Conservation (phyloP, 2,113 vertebrate species). For the Pomatorhinus ruficollis region DNA sequence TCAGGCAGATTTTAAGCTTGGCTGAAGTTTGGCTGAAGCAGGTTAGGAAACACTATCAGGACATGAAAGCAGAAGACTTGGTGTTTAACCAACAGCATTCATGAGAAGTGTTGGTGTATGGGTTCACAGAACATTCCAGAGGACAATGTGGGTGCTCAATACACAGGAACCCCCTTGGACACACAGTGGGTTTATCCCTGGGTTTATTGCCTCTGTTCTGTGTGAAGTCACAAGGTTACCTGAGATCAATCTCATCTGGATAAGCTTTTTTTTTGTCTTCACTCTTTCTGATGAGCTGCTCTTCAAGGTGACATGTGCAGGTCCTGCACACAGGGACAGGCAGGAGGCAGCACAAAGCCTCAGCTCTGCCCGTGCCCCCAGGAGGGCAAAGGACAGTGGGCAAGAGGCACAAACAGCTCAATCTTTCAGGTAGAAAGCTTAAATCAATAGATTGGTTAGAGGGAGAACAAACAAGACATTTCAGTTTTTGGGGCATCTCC, state of each 20-base stretch:
- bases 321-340: neutral
- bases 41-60: neutral
- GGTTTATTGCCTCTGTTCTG: neutral
- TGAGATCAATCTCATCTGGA: neutral
- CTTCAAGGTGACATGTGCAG: neutral
- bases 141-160: neutral
- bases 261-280: neutral
- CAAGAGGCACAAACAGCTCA: neutral
- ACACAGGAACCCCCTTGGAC: neutral
- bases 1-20: neutral
- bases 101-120: accelerated
- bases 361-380: neutral
- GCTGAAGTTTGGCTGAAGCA: neutral
- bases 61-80: neutral
- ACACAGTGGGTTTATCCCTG: neutral
- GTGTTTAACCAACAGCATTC: neutral
- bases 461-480: neutral
- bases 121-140: neutral
- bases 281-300: neutral
- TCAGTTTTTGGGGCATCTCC: neutral
- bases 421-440: neutral
- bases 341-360: neutral
- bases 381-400: neutral
- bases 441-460: neutral
- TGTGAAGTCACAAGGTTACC: neutral